These are phyloP conservation scores for Limonius californicus DNA, from an alignment of 1,140 invertebrate species.

Conservation along the genomic window DNA sequence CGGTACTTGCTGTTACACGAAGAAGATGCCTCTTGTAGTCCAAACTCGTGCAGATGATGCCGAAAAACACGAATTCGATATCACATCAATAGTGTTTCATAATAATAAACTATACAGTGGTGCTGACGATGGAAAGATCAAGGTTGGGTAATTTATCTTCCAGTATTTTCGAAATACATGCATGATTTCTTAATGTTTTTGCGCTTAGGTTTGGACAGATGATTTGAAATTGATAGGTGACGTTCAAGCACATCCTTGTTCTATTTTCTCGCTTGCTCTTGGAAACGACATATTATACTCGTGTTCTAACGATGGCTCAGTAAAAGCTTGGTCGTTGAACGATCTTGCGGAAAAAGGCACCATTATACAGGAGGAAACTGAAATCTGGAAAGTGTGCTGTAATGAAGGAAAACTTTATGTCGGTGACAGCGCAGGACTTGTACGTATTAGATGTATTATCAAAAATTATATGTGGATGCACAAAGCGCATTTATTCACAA, in stretches of 20 bases:
- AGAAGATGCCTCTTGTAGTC: constrained; percentile 42
- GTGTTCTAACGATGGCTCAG: constrained; percentile 50
- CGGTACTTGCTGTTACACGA: constrained; percentile 35
- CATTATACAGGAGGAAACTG: constrained; percentile 33
- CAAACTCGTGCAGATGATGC: constrained; percentile 35
- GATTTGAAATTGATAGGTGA: constrained; percentile 47
- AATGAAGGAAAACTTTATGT: constrained; percentile 44
- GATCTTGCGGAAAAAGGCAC: constrained; percentile 39
- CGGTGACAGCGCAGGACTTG: constrained; percentile 49
- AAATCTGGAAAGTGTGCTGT: constrained; percentile 44
- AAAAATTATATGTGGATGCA: too few relatives aligned
- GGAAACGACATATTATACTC: constrained; percentile 47
- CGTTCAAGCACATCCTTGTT: constrained; percentile 48
- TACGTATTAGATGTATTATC: too few relatives aligned
- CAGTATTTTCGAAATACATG: not conserved
- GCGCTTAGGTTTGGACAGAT: constrained; percentile 47
- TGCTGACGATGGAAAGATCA: constrained; percentile 51
- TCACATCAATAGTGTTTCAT: constrained; percentile 44
- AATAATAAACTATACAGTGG: constrained; percentile 48
- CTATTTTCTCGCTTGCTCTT: constrained; percentile 45
- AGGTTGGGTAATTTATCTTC: constrained; percentile 36
- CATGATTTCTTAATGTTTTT: not conserved
- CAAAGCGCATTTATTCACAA: too few relatives aligned
- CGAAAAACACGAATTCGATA: constrained; percentile 48
- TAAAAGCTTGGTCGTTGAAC: constrained; percentile 47